Conservation (phyloP, 2,888 invertebrate species). For the Acleris laterana region DNA sequence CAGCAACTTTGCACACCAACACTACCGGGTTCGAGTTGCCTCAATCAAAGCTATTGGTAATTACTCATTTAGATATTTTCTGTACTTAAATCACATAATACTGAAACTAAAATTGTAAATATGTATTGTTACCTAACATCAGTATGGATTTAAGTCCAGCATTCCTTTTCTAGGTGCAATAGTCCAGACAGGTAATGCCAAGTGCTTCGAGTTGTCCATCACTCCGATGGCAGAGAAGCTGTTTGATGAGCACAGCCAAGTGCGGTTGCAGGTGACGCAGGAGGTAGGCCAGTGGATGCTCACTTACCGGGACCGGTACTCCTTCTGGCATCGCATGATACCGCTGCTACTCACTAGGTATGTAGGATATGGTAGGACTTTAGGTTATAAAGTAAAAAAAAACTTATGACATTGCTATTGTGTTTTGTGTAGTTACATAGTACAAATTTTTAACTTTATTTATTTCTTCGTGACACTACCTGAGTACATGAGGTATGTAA, state of each 20-base stretch:
- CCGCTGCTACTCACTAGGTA: constrained; percentile 93
- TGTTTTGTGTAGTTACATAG: too few relatives aligned
- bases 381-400: too few relatives aligned
- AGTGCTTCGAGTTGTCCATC: constrained; percentile 88
- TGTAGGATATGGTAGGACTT: background rate
- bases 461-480: too few relatives aligned
- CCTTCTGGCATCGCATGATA: constrained; percentile 93
- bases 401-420: too few relatives aligned
- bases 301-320: constrained; percentile 92
- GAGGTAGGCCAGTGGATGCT: constrained; percentile 92
- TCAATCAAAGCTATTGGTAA: constrained; percentile 90
- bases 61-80: too few relatives aligned
- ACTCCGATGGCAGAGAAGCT: constrained; percentile 93
- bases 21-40: constrained; percentile 90
- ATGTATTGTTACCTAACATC: too few relatives aligned
- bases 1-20: constrained; percentile 90
- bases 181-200: constrained; percentile 88
- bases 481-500: too few relatives aligned
- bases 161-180: constrained; percentile 73
- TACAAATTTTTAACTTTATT: too few relatives aligned
- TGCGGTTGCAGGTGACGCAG: constrained; percentile 90
- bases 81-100: too few relatives aligned
- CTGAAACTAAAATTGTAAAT: too few relatives aligned
- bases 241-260: constrained; percentile 92
- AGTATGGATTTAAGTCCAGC: background rate